Base-by-base conservation (phyloP, 2,113 vertebrate species). In the Bufo bufo region DNA sequence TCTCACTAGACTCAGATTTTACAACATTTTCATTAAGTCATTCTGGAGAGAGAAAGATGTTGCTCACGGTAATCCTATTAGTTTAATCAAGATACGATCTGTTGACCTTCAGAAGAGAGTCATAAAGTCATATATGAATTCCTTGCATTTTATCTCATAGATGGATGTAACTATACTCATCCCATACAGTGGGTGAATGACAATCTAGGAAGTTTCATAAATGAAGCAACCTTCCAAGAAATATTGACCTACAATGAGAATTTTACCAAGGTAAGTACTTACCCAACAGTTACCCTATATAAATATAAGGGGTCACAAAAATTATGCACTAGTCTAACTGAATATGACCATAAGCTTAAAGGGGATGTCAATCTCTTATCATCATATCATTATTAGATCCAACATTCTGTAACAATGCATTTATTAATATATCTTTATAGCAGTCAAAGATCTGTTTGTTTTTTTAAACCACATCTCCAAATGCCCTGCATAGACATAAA, bases 1-100 rank as follows among this genome's bases (percentile, higher is more conserved):
- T 14, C 11, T 20, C 16, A 69, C 61, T 47, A 88, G 45, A 84
- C 3, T 10, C 17, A 77, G 6, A 47, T 33, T 88, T 50, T 88
- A 88, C 59, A 75, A 88, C 75, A 66, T n/a, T 45, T 88, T 78
- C 50, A 88, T 88, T 54, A 78, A 58, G 49, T 20, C n/a, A 23
- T 84, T 88, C 72, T 66, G 77, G 58, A 66, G 58, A 3, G 78
- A 84, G 4, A 84, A 75, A 58, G 81, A 49, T 58, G 58, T 54
- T 6, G 2, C 17, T 56, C 50, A 47, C 20, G 87, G 87, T 88
- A 88, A 84, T 82, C n/a, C 0, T 45, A 75, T 63, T 13, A 20
- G 0, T n/a, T 33, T 84, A 69, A 6, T 50, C 2, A 11, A 4
- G 3, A 19, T 80, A 45, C 23, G 9, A 72, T 14, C 13, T 74